A percentile compares a stretch with the other conserved stretches of the same genome.
These are phyloP conservation scores for Saccopteryx bilineata DNA, from an alignment of 2,113 vertebrate species.

Conservation along the genomic window DNA sequence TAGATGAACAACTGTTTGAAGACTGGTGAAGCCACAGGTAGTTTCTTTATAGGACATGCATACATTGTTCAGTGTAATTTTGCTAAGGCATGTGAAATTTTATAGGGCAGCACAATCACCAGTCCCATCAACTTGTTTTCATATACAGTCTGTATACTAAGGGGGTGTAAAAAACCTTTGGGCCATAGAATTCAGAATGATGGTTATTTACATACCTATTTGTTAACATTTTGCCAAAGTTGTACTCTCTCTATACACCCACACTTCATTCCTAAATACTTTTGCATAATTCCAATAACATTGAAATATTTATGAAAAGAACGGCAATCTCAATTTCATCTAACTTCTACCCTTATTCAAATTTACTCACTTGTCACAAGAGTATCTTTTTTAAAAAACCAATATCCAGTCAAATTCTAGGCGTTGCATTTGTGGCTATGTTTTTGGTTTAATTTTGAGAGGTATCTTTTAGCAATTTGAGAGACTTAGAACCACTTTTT, in stretches of 20 bases:
- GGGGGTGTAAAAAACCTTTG: neutral
- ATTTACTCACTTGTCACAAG: neutral
- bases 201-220: neutral
- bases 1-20: neutral
- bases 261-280: neutral
- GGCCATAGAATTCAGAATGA: neutral
- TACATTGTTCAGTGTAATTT: neutral
- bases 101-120: neutral
- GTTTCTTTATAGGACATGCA: neutral
- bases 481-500: neutral
- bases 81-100: neutral
- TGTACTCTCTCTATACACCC: neutral
- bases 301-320: neutral
- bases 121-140: neutral
- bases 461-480: neutral
- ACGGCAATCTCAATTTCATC: neutral
- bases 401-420: neutral
- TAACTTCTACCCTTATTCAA: neutral
- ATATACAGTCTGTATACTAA: neutral
- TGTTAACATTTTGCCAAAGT: neutral
- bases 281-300: neutral
- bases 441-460: slow-evolving; percentile 14
- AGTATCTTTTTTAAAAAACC: neutral
- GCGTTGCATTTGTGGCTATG: neutral
- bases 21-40: neutral